Conservation (phyloP, 1,140 invertebrate species). For the Aphelenchoides avenae region DNA sequence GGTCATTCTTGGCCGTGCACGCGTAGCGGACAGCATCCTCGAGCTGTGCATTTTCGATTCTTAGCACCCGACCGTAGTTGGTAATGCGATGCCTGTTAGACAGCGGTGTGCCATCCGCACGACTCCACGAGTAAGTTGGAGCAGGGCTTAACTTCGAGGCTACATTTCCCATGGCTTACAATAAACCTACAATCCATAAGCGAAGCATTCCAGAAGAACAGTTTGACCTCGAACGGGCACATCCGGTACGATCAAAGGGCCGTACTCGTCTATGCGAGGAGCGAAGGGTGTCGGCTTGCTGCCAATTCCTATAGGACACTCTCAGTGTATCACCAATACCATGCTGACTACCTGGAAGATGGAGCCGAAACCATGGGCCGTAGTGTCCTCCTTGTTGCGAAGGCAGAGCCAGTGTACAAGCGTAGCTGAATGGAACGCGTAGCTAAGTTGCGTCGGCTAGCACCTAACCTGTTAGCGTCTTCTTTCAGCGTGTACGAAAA, state of each 20-base stretch:
- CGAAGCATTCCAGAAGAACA: conserved; percentile 41
- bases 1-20: conserved; percentile 34
- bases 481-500: conserved; percentile 38
- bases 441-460: neutral
- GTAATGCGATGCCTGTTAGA: conserved; percentile 31
- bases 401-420: conserved; percentile 37
- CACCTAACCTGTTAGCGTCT: conserved; percentile 34
- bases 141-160: conserved; percentile 26
- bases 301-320: conserved; percentile 1
- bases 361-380: conserved; percentile 41
- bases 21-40: conserved; percentile 34
- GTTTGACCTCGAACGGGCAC: conserved; percentile 40
- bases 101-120: conserved; percentile 32
- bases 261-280: conserved; percentile 41
- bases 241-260: conserved; percentile 43
- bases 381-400: conserved; percentile 33
- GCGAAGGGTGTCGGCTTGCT: conserved; percentile 28
- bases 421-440: conserved; percentile 29
- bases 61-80: conserved; percentile 41
- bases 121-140: conserved; percentile 34
- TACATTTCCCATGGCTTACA: conserved; percentile 2
- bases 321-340: neutral
- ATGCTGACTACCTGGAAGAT: conserved; percentile 27
- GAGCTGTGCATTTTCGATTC: conserved; percentile 31
- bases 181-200: conserved; percentile 43